phyloP scores from a whole-genome alignment of 2,888 invertebrate genomes.

The Drosophila yooni region DNA sequence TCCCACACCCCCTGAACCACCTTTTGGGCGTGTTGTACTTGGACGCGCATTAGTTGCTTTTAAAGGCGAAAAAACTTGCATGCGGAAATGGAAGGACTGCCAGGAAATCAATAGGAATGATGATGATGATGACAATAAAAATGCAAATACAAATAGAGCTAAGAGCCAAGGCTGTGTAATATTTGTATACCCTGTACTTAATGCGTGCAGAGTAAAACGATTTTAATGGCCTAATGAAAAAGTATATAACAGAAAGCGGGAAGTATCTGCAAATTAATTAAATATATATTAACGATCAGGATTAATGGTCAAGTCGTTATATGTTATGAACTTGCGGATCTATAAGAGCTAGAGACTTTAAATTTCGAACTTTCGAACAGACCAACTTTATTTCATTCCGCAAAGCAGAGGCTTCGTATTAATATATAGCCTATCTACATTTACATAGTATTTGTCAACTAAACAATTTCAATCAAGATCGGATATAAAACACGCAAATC shows the following conservation, averaged over 20 bases:
- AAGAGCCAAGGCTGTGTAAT: not conserved
- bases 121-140: not conserved
- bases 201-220: not conserved
- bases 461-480: not conserved
- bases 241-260: not conserved
- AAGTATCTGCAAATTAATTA: not conserved
- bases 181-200: not conserved
- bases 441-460: not conserved
- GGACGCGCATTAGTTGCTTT: conserved; percentile 6
- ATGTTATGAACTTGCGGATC: not conserved
- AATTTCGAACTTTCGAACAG: not conserved
- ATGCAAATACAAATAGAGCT: conserved; percentile 11
- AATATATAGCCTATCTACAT: not conserved
- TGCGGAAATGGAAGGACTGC: conserved; percentile 37
- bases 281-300: not conserved
- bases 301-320: not conserved
- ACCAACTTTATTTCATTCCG: not conserved
- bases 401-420: not conserved
- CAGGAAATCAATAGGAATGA: conserved; percentile 49
- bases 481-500: not conserved
- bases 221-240: not conserved
- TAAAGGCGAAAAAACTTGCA: conserved; percentile 4
- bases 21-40: conserved; percentile 8
- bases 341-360: not conserved
- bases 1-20: not conserved